Evolutionary conservation across 2,797 vertebrate genomes (phyloP), one percentile per base, ranked within the genome.

Genomic region (Melanotaenia pygmaea): DNA sequence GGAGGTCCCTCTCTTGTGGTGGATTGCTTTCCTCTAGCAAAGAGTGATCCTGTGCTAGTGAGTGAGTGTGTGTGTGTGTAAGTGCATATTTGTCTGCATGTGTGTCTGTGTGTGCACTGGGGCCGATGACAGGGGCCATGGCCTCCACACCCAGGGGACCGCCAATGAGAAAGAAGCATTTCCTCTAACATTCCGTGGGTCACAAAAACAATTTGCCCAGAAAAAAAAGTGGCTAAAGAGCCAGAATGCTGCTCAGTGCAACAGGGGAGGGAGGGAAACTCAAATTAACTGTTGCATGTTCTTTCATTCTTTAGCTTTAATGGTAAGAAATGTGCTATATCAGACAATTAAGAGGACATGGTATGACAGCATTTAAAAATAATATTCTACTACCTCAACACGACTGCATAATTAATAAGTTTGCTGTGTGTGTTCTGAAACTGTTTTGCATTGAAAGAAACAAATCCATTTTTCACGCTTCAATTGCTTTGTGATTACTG

Each of bases 81-180:
- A 28, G 5, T 69, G 38, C 1, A 57, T 64, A 72, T 6, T 62
- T 20, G 53, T 68, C 28, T 20, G 16, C 26, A 45, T 16, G 37
- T n/a, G 67, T 79, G 77, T 82, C 34, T 75, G 81, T 77, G 86
- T 80, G 88, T 74, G 88, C 85, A 82, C 84, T 85, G 84, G 77
- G 87, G 89, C 93, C 88, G 93, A 93, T 93, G 93, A 95, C 94
- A 95, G 94, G 88, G 94, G 94, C 93, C 93, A 87, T 76, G 92
- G 92, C 92, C 94, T 93, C 88, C 88, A 91, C 90, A 92, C 94
- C 89, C 90, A 63, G 85, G 93, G 94, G 94, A 94, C 89, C 89
- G 84, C 88, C 94, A 94, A 94, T 94, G 93, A 94, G 93, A 95
- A 94, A 95, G 91, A 94, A 95, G 93, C 91, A 93, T 94, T 95